These are phyloP conservation scores for Sminthurides bifidus DNA, from an alignment of 1,140 invertebrate species.

Conservation along the genomic window DNA sequence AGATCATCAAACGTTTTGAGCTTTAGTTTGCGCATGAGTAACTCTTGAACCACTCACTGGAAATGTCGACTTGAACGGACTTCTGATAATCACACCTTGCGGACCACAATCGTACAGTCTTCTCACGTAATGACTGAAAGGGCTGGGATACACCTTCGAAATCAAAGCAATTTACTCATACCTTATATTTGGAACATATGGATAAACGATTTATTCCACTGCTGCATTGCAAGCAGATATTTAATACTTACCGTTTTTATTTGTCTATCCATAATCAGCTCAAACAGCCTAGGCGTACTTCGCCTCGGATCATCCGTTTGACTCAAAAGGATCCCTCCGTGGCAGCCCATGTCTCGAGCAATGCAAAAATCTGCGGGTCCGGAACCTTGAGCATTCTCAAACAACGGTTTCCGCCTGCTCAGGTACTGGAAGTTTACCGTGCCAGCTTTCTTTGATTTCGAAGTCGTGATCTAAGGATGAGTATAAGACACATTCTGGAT, in stretches of 20 bases:
- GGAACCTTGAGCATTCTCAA: conserved; percentile 9
- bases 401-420: conserved; percentile 5
- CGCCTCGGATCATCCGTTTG: background rate
- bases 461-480: too few relatives aligned
- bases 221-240: too few relatives aligned
- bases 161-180: background rate
- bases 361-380: conserved; percentile 21
- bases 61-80: conserved; percentile 26
- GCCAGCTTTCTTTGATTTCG: conserved; percentile 1
- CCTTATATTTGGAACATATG: background rate
- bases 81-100: conserved; percentile 22
- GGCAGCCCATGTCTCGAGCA: background rate
- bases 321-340: conserved; percentile 18
- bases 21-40: background rate
- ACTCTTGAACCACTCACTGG: conserved; percentile 4
- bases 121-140: conserved; percentile 9
- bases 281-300: conserved; percentile 19
- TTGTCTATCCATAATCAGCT: conserved; percentile 6
- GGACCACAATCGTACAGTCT: conserved; percentile 16
- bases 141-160: conserved; percentile 5
- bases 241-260: conserved; percentile 9
- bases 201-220: background rate
- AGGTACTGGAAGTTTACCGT: conserved; percentile 2
- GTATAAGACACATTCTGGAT: too few relatives aligned
- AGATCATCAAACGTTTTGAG: background rate